phyloP scores from a whole-genome alignment of 2,113 vertebrate species.

The Cromileptes altivelis region DNA sequence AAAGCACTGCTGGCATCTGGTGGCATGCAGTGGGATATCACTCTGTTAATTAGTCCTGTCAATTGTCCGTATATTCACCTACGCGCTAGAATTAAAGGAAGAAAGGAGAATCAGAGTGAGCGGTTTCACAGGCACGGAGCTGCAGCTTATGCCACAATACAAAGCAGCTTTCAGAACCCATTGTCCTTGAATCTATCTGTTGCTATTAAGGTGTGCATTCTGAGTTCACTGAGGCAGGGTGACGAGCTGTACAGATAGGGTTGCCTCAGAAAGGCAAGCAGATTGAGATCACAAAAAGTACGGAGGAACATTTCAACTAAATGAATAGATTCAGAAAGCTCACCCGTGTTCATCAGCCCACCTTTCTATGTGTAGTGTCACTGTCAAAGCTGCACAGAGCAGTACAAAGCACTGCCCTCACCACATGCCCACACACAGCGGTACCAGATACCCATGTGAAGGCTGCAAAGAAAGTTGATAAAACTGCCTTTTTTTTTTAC shows the following conservation, averaged over 20 bases:
- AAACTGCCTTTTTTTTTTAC: slow-evolving; percentile 38
- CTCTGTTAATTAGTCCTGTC: slow-evolving; percentile 60
- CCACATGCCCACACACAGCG: slow-evolving; percentile 49
- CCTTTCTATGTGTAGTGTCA: slow-evolving; percentile 33
- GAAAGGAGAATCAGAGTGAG: not conserved
- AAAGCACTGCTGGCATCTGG: slow-evolving; percentile 84
- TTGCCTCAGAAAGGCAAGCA: slow-evolving; percentile 41
- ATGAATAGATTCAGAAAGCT: slow-evolving; percentile 42
- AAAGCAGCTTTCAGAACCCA: slow-evolving; percentile 21
- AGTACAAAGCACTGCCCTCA: slow-evolving; percentile 32
- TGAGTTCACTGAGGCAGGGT: slow-evolving; percentile 12
- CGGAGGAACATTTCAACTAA: slow-evolving; percentile 46
- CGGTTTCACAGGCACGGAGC: slow-evolving; percentile 18
- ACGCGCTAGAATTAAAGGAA: not conserved
- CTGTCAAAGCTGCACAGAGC: slow-evolving; percentile 20
- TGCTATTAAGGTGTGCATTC: slow-evolving; percentile 16
- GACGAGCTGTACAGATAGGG: not conserved
- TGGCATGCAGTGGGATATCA: slow-evolving; percentile 78
- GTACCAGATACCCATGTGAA: slow-evolving; percentile 17
- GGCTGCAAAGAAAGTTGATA: slow-evolving; percentile 38
- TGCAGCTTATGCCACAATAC: not conserved
- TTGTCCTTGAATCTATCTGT: slow-evolving; percentile 31
- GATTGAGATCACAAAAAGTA: slow-evolving; percentile 27
- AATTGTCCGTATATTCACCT: slow-evolving; percentile 29
- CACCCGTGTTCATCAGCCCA: slow-evolving; percentile 28